phyloP scores from a whole-genome alignment of 1,140 invertebrate species.

The Drosophila mayri region DNA sequence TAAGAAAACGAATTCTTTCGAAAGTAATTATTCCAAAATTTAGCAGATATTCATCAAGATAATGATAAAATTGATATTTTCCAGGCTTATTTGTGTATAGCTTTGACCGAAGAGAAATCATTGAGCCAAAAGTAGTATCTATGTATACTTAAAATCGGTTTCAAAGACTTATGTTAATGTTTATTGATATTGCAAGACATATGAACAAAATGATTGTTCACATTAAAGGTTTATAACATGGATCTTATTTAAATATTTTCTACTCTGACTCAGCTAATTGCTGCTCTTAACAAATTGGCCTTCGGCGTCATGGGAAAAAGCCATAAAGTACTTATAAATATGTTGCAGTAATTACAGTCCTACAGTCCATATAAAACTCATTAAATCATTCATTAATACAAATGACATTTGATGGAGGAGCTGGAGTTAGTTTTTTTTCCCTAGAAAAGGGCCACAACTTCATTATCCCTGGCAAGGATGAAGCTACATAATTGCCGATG shows the following conservation, averaged over 20 bases:
- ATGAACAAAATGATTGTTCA: background rate
- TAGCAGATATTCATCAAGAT: no score
- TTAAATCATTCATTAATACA: conserved; percentile 27
- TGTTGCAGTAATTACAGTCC: conserved; percentile 25
- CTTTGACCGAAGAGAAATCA: no score
- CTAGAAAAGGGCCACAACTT: conserved; percentile 18
- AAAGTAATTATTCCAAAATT: no score
- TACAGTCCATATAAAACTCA: background rate
- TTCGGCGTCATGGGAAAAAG: background rate
- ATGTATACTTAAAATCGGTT: no score
- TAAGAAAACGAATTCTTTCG: no score
- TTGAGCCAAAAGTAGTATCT: no score
- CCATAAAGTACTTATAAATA: conserved; percentile 43
- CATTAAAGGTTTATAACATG: background rate
- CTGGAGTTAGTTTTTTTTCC: background rate
- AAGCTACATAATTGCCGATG: conserved; percentile 26
- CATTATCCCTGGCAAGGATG: conserved; percentile 25
- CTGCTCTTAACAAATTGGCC: background rate
- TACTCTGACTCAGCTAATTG: background rate
- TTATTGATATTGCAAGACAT: background rate
- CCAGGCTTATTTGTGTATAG: no score
- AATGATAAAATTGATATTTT: no score
- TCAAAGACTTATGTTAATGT: no score
- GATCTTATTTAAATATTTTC: background rate
- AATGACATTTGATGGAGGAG: background rate